A percentile compares a stretch with the other conserved stretches of the same genome.
phyloP scores from a whole-genome alignment of 2,888 invertebrate species.

The Hipparchia sbordonii region DNA sequence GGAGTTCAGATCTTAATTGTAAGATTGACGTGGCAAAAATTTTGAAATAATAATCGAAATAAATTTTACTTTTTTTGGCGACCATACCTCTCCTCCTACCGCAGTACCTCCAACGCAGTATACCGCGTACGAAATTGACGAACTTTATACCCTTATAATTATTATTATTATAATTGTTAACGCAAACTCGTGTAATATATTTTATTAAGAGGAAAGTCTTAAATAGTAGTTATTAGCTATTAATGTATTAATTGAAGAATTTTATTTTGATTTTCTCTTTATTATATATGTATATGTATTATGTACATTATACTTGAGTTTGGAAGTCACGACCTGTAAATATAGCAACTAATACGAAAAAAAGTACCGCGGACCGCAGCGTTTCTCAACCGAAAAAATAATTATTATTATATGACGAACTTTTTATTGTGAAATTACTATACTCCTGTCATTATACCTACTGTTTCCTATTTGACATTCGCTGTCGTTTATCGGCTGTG shows the following conservation, averaged over 20 bases:
- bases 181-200: conserved; percentile 79
- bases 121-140: conserved; percentile 19
- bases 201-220: conserved; percentile 81
- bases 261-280: conserved; percentile 82
- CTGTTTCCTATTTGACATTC: not conserved
- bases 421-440: conserved; percentile 45
- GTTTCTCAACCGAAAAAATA: conserved; percentile 47
- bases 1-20: not conserved
- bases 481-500: not conserved
- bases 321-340: conserved; percentile 80
- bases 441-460: conserved; percentile 1
- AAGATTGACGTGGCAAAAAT: too few relatives aligned
- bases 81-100: not conserved
- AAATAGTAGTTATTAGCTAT: conserved; percentile 80
- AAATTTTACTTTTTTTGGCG: not conserved
- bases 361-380: conserved; percentile 67
- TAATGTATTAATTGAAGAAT: conserved; percentile 82
- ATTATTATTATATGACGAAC: not conserved
- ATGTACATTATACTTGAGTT: conserved; percentile 80
- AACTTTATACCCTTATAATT: conserved; percentile 44
- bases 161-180: conserved; percentile 68
- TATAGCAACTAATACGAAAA: conserved; percentile 70
- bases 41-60: not conserved
- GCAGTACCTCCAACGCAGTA: not conserved
- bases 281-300: conserved; percentile 65